These are phyloP conservation scores for Galagoides demidoff DNA, from an alignment of 2,797 vertebrate species.

Conservation along the genomic window DNA sequence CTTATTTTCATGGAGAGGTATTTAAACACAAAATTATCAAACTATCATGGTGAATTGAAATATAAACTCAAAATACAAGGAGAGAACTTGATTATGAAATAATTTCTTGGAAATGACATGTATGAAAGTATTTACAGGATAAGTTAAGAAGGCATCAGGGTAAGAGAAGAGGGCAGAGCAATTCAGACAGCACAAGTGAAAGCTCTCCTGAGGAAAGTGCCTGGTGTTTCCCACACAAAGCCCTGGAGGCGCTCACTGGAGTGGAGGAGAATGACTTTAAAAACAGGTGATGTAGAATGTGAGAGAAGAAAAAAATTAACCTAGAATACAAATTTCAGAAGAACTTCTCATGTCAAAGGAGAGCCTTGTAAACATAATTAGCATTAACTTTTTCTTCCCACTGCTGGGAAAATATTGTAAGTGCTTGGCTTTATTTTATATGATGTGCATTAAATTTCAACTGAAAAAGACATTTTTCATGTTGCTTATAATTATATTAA, in stretches of 20 bases:
- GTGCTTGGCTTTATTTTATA: not conserved
- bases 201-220: not conserved
- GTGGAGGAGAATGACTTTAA: not conserved
- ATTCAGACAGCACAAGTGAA: not conserved
- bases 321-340: not conserved
- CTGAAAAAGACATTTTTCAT: not conserved
- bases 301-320: slow-evolving; percentile 17
- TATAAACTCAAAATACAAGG: not conserved
- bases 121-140: rapidly evolving
- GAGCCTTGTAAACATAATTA: not conserved
- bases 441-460: not conserved
- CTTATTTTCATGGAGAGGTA: not conserved
- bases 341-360: not conserved
- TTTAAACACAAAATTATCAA: not conserved
- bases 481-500: not conserved
- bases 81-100: not conserved
- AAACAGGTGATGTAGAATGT: not conserved
- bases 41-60: not conserved
- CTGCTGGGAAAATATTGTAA: slow-evolving; percentile 1
- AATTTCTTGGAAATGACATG: not conserved
- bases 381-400: not conserved
- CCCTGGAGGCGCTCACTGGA: not conserved
- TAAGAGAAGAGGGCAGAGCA: not conserved
- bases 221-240: not conserved
- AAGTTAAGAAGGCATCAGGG: not conserved